Evolutionary conservation across 2,113 vertebrate species (phyloP).

Genomic region (Mormyrus iriodes): DNA sequence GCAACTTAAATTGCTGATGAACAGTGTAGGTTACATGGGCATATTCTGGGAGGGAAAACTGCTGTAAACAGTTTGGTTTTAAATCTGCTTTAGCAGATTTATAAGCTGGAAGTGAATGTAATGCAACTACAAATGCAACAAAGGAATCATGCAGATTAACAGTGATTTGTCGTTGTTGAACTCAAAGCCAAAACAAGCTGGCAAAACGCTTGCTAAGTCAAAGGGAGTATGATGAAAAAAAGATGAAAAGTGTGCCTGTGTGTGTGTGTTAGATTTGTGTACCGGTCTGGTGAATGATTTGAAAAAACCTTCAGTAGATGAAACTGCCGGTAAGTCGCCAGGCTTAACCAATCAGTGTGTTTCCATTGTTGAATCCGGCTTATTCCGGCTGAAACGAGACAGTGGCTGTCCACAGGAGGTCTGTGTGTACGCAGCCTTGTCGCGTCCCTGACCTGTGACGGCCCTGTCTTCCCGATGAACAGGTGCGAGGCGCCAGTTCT

Average conservation of each 20-base stretch:
- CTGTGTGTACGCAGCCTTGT: background rate
- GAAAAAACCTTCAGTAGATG: background rate
- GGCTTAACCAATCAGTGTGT: conserved; percentile 3
- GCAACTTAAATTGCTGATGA: background rate
- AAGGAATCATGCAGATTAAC: conserved; percentile 1
- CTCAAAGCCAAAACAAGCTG: background rate
- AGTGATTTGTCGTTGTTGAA: conserved; percentile 2
- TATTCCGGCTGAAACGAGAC: background rate
- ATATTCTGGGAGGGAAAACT: background rate
- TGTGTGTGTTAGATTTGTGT: background rate
- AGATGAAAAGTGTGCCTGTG: background rate
- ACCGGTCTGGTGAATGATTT: background rate
- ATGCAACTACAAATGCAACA: background rate
- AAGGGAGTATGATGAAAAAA: background rate
- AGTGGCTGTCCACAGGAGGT: background rate
- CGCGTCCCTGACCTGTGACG: background rate
- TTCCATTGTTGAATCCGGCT: background rate
- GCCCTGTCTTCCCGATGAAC: conserved; percentile 62
- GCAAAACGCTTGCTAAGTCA: background rate
- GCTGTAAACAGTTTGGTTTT: background rate
- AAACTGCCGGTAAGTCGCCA: background rate
- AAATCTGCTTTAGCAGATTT: background rate
- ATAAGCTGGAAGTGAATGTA: background rate
- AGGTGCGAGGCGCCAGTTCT: conserved; percentile 76
- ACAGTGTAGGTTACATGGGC: background rate